Base-by-base conservation (phyloP, 2,888 invertebrate genomes). In the Camptogramma bilineatum region DNA sequence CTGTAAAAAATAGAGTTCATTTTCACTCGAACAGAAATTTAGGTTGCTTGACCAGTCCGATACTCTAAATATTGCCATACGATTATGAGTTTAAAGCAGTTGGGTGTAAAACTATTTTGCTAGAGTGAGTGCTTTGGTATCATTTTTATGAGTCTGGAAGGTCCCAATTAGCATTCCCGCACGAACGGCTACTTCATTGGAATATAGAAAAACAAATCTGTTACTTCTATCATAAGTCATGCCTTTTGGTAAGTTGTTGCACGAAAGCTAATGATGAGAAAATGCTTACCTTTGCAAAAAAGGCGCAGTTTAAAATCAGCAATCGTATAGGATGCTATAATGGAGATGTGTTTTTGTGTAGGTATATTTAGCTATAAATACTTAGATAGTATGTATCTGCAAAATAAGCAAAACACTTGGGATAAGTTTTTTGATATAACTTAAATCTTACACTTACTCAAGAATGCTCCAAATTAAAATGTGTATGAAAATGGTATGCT, bases 141-240 rank as follows among this genome's bases (percentile, higher is more conserved):
- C 74, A 73, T 79, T 79, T 75, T 79, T 78, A 79, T 77, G 75
- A 66, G 81, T 73, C 79, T 77, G 77, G 74, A 75, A 76, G 76
- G 77, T 72, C 73, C 75, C 84, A 83, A 85, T 86, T 86, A 85
- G 82, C 82, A 86, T 85, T 85, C 84, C 78, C 76, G 74, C 72
- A 73, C 72, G 78, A 77, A 75, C 73, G 68, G 66, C 76, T 77
- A 68, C 80, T 72, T 67, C 70, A 73, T 70, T 73, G 75, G 75
- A 70, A 78, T 79, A 75, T 65, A 70, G 69, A 80, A 73, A 72
- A 74, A 73, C 48, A 76, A 76, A 71, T 76, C 60, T 69, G 68
- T 71, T 76, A 66, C 71, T 75, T 69, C 70, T 67, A 70, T 72
- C 71, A 75, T 73, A 72, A 74, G 58, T 53, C 51, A 61, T 68